Base-by-base conservation (phyloP, 2,888 invertebrate genomes). In the Sympetrum striolatum region DNA sequence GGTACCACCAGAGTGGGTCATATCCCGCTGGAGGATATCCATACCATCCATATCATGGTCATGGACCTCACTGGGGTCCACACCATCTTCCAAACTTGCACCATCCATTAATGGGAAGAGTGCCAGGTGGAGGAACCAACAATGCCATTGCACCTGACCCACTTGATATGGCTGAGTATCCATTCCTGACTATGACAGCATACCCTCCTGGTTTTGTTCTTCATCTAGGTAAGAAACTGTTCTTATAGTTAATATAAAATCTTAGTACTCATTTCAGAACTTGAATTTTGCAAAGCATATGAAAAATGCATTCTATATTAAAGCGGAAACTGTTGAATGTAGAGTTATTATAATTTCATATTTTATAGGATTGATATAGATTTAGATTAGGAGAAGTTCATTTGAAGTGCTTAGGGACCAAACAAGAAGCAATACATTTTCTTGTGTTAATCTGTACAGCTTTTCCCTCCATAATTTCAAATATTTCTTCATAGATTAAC, bases 111-210 rank as follows among this genome's bases (percentile, higher is more conserved):
- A 86, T 86, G 86, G 86, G 86, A 37, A 86, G 86, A 60, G 35
- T 64, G 8, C 58, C 60, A 8, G 37, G 35, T n/a, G 86, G 60
- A n/a, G 86, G 86, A 86, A 37, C 86, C 37, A 86, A 37, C 25
- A 60, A 22, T 60, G 86, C 58, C n/a, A 86, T 86, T 64, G 86
- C 86, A 60, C 86, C 60, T 12, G 92, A 92, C 90, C 92, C 92
- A 37, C 86, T 98, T 92, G 98, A 98, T 92, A 96, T 98, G 96
- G 94, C 98, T 93, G 99, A 99, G 93, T 99, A 98, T 94, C 99
- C 99, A 0, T 99, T 99, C 93, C 95, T 99, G 90, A 99, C 99
- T 0, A 97, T 99, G 95, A 96, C 97, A 0, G 97, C 97, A 92
- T 98, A 98, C 94, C 98, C 99, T 10, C 95, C 96, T 0, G 98